These are phyloP conservation scores for Dascyllus trimaculatus DNA, from an alignment of 2,113 vertebrate genomes.

Conservation along the genomic window DNA sequence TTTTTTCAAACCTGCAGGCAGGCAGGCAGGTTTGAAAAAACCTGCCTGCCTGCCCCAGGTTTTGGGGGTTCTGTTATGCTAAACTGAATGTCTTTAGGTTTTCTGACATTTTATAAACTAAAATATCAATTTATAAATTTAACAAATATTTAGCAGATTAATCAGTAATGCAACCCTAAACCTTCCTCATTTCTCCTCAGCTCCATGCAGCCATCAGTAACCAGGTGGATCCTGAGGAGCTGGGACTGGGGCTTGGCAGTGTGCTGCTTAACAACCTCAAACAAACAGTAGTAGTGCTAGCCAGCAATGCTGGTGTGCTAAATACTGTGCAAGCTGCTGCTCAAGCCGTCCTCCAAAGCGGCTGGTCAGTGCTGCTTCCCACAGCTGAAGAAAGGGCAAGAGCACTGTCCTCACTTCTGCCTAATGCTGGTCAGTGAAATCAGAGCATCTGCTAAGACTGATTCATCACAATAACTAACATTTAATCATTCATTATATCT, in stretches of 20 bases:
- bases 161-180: not conserved
- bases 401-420: conserved; percentile 93
- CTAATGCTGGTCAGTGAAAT: conserved; percentile 89
- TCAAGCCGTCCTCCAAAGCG: conserved; percentile 96
- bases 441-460: not conserved
- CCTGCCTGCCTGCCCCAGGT: no score
- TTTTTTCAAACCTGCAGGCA: no score
- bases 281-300: conserved; percentile 94
- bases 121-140: not conserved
- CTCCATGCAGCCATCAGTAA: conserved; percentile 97
- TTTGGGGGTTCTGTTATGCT: no score
- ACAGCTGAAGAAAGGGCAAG: conserved; percentile 96
- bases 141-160: not conserved
- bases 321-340: conserved; percentile 94
- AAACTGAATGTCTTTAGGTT: no score
- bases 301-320: conserved; percentile 95
- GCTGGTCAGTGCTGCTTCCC: conserved; percentile 96
- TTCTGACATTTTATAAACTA: no score
- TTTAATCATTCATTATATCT: not conserved
- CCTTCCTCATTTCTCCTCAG: conserved; percentile 71
- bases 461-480: not conserved
- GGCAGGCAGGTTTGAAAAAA: no score
- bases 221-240: conserved; percentile 95
- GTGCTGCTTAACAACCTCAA: conserved; percentile 95
- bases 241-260: conserved; percentile 94